Evolutionary conservation across 2,888 invertebrate species (phyloP).

Genomic region (Nemotelus pantherinus): DNA sequence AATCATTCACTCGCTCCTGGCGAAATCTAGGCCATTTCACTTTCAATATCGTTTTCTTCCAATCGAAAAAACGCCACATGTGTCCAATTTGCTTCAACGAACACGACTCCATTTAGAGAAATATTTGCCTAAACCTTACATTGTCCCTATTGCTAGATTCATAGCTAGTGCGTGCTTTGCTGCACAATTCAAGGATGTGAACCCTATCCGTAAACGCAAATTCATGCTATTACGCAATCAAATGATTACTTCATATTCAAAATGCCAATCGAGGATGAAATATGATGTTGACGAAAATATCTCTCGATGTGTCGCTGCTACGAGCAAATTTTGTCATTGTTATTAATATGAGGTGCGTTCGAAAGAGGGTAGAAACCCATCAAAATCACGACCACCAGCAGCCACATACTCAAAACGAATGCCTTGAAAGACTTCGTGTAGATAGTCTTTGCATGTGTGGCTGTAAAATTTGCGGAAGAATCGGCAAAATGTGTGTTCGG

Average conservation of each 20-base stretch:
- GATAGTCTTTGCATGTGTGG: too few relatives aligned
- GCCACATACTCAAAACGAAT: too few relatives aligned
- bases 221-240: constrained; percentile 32
- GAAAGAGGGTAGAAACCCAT: constrained; percentile 8
- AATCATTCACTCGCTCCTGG: constrained; percentile 26
- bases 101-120: neutral
- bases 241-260: constrained; percentile 37
- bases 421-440: too few relatives aligned
- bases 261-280: constrained; percentile 38
- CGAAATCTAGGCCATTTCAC: constrained; percentile 26
- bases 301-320: neutral
- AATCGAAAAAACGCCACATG: constrained; percentile 33
- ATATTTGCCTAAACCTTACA: neutral
- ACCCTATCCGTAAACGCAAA: constrained; percentile 11
- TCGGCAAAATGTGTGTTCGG: too few relatives aligned
- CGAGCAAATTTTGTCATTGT: neutral
- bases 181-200: neutral
- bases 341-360: neutral
- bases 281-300: constrained; percentile 4
- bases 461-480: too few relatives aligned
- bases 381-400: neutral
- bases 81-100: constrained; percentile 25
- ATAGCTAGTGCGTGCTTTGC: too few relatives aligned
- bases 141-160: too few relatives aligned
- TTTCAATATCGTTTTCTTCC: constrained; percentile 16